Conservation (phyloP, 2,797 vertebrate species). For the Euthynnus affinis region DNA sequence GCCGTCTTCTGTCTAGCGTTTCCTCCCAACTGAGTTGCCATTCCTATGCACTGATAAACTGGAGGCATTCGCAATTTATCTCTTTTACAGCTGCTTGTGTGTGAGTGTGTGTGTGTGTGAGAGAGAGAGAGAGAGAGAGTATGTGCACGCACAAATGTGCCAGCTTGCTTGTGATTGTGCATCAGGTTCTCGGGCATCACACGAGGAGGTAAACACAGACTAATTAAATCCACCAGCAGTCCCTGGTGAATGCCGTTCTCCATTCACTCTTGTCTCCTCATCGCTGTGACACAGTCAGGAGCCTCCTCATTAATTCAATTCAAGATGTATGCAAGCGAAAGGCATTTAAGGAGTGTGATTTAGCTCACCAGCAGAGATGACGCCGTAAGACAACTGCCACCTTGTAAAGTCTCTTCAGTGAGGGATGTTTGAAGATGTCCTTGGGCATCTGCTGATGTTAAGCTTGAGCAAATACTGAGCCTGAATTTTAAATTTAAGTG, state of each 20-base stretch:
- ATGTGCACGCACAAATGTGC: not conserved
- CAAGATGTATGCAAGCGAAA: constrained; percentile 52
- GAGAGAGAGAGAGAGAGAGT: too few species aligned
- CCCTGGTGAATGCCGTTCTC: constrained; percentile 64
- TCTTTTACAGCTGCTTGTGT: constrained; percentile 58
- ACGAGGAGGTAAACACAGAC: constrained; percentile 74
- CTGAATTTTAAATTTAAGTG: constrained; percentile 43
- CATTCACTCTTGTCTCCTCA: constrained; percentile 64
- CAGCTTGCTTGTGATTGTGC: constrained; percentile 36
- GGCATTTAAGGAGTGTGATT: constrained; percentile 40
- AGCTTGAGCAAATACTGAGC: constrained; percentile 25
- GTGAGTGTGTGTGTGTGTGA: constrained; percentile 35
- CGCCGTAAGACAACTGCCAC: constrained; percentile 20
- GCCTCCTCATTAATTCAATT: constrained; percentile 75
- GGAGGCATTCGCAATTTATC: constrained; percentile 60
- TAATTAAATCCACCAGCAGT: constrained; percentile 79
- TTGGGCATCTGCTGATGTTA: constrained; percentile 53
- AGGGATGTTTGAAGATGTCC: constrained; percentile 51
- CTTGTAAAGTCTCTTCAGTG: constrained; percentile 28
- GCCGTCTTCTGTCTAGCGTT: constrained; percentile 48
- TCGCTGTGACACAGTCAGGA: constrained; percentile 59
- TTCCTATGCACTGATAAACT: constrained; percentile 57
- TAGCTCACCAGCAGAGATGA: constrained; percentile 19
- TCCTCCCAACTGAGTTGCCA: constrained; percentile 65
- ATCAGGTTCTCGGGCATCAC: constrained; percentile 57